Conservation (phyloP, 2,888 invertebrate genomes). For the Aromia moschata region DNA sequence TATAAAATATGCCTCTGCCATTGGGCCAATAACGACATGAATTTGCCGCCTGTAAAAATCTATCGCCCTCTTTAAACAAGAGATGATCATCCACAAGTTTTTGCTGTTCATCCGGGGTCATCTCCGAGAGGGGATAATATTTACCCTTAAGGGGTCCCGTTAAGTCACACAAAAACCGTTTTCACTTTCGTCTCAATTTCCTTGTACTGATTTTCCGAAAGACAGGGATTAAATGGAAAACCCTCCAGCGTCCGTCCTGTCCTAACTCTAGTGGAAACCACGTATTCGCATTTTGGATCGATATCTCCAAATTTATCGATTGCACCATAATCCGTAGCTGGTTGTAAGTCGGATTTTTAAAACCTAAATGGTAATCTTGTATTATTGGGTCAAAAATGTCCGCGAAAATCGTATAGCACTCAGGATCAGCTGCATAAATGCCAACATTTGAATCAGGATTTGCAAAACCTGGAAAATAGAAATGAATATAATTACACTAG, state of each 20-base stretch:
- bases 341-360: conserved; percentile 69
- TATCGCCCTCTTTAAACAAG: conserved; percentile 95
- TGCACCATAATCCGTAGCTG: conserved; percentile 70
- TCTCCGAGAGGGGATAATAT: conserved; percentile 91
- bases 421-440: conserved; percentile 74
- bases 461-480: conserved; percentile 65
- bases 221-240: conserved; percentile 75
- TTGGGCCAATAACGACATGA: conserved; percentile 96
- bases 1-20: conserved; percentile 93
- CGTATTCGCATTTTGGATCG: conserved; percentile 69
- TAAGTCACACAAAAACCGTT: conserved; percentile 52
- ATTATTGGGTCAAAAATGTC: conserved; percentile 75
- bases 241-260: conserved; percentile 71
- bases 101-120: conserved; percentile 92
- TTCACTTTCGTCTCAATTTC: conserved; percentile 69
- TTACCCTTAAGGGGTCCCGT: conserved; percentile 85
- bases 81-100: conserved; percentile 96
- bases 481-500: too few species aligned
- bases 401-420: conserved; percentile 72
- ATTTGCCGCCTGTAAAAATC: conserved; percentile 88
- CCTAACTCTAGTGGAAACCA: conserved; percentile 74
- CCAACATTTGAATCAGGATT: conserved; percentile 75
- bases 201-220: conserved; percentile 70
- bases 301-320: conserved; percentile 65
- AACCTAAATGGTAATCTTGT: conserved; percentile 73